phyloP scores from a whole-genome alignment of 2,113 vertebrate species.

The Cyanoderma ruficeps region DNA sequence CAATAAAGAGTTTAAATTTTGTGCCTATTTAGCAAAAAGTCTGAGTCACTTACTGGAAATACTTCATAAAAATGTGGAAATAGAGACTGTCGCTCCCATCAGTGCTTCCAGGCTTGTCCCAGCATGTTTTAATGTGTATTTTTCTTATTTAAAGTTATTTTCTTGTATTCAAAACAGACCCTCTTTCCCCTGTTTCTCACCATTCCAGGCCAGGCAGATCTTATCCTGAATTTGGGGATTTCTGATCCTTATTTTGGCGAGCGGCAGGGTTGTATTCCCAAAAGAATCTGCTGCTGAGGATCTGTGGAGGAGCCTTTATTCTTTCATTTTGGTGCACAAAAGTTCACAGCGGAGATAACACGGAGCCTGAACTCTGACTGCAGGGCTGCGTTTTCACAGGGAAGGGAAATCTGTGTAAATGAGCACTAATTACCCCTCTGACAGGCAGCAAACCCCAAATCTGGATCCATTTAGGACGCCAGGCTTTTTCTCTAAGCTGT shows the following conservation, averaged over 20 bases:
- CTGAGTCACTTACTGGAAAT: neutral
- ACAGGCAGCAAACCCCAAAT: slow-evolving; percentile 41
- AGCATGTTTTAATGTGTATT: neutral
- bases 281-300: neutral
- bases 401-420: slow-evolving; percentile 1
- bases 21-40: neutral
- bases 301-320: neutral
- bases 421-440: slow-evolving; percentile 53
- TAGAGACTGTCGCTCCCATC: neutral
- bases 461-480: slow-evolving; percentile 42
- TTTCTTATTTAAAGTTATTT: neutral
- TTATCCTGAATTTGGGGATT: neutral
- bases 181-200: fast-evolving
- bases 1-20: neutral
- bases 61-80: neutral
- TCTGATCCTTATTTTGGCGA: neutral
- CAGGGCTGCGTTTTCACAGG: neutral
- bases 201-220: neutral
- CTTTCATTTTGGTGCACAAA: neutral
- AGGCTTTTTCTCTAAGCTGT: slow-evolving; percentile 1
- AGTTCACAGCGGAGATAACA: neutral
- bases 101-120: neutral
- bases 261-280: neutral
- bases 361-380: neutral
- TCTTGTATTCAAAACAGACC: neutral